Base-by-base conservation (phyloP, 2,113 vertebrate genomes). In the Cyrtonyx montezumae region DNA sequence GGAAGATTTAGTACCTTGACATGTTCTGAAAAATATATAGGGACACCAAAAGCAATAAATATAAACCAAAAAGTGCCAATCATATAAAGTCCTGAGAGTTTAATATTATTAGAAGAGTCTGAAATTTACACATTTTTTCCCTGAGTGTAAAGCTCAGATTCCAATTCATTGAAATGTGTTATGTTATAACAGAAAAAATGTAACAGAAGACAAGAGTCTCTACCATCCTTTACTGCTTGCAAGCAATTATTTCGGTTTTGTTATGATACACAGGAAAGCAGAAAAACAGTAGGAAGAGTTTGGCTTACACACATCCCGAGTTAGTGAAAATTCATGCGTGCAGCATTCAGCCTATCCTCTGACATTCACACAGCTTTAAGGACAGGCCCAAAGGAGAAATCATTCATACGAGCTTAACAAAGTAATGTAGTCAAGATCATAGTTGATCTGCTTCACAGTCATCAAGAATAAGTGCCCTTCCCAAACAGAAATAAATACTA, bases 11-110 rank as follows among this genome's bases (percentile, higher is more conserved):
- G 79, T 83, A 88, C 21, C 78, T 84, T 96, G 93, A 84, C 92
- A 97, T 34, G 65, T 86, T 84, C 86, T 92, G 94, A 94, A 96
- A 95, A 95, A 96, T 96, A 96, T 96, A 95, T 87, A 93, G 88
- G 80, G 90, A 94, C 69, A 96, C 80, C 1, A 0, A 93, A 94
- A 94, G 94, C 79, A 94, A 96, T 96, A 96, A 95, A 96, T 94
- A 94, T 69, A 61, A 95, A 87, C 86, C 79, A 94, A 94, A 96
- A 95, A 96, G 93, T 95, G 79, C 84, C 78, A 94, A 94, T 93
- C 77, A 93, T 71, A 25, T 71, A 84, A 93, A 90, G 74, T 95
- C 93, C 45, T 84, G 93, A 84, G 79, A 96, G 69, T 95, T 94
- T 95, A 96, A 96, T 96, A 96, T 97, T 96, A 92, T 92, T 87